A percentile compares a stretch with the other conserved stretches of the same genome.
Evolutionary conservation across 2,888 invertebrate species (phyloP).

Genomic region (Callyntrura guangdongensis): DNA sequence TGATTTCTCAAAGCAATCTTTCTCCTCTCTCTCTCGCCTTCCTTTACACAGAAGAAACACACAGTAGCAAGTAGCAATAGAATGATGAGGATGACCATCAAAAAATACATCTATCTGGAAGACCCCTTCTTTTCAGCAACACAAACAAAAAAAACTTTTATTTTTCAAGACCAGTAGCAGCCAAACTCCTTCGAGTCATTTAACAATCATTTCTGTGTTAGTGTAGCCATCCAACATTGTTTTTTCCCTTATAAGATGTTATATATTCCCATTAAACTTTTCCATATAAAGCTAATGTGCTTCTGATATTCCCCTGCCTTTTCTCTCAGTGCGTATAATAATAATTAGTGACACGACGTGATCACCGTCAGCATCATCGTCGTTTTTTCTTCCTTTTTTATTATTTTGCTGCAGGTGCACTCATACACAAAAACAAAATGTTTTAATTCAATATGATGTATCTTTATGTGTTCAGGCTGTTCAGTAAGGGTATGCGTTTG

Average conservation of each 20-base stretch:
- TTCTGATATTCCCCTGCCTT: too few species aligned
- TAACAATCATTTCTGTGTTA: not conserved
- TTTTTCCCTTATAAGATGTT: not conserved
- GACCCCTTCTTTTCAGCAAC: not conserved
- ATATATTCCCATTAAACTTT: not conserved
- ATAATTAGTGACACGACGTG: conserved; percentile 26
- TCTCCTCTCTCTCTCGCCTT: too few species aligned
- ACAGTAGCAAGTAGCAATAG: too few species aligned
- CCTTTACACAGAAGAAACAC: too few species aligned
- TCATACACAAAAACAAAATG: not conserved
- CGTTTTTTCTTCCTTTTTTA: not conserved
- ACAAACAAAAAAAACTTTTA: not conserved
- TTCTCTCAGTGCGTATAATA: not conserved
- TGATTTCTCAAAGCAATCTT: too few species aligned
- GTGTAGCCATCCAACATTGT: not conserved
- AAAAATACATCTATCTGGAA: too few species aligned
- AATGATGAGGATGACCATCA: too few species aligned
- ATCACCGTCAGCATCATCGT: not conserved
- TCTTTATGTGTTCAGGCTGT: too few species aligned
- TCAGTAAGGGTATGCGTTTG: too few species aligned
- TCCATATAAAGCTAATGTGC: too few species aligned
- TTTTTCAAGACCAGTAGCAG: conserved; percentile 23
- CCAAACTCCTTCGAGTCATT: conserved; percentile 4
- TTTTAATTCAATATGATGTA: conserved; percentile 1
- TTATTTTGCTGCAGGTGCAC: not conserved